phyloP scores from a whole-genome alignment of 2,888 invertebrate species.

The Parnassius apollo region DNA sequence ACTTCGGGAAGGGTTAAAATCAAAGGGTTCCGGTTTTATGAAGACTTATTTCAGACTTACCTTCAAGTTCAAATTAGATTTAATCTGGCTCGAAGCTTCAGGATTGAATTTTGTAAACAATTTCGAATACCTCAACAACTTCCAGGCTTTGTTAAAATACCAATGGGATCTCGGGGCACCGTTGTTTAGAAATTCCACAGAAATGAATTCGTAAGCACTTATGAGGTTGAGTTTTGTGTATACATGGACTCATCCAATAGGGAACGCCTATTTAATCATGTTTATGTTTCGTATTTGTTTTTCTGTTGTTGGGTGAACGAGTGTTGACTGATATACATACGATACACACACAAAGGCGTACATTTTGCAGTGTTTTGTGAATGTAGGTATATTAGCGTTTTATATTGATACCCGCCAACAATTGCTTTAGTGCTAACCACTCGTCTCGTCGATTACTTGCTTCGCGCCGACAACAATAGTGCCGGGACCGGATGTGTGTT shows the following conservation, averaged over 20 bases:
- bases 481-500: conserved; percentile 55
- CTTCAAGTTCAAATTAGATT: conserved; percentile 81
- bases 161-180: conserved; percentile 72
- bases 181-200: conserved; percentile 77
- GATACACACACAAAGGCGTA: no score
- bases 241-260: conserved; percentile 54
- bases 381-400: background rate
- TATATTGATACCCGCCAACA: conserved; percentile 16
- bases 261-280: conserved; percentile 58
- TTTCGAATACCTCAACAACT: conserved; percentile 79
- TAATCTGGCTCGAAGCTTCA: conserved; percentile 79
- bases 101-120: conserved; percentile 82
- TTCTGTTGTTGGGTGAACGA: background rate
- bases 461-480: conserved; percentile 44
- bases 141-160: conserved; percentile 79
- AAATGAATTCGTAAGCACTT: conserved; percentile 71
- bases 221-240: conserved; percentile 67
- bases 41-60: conserved; percentile 81
- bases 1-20: conserved; percentile 76
- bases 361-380: background rate
- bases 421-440: conserved; percentile 24
- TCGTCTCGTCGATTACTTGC: conserved; percentile 32
- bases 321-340: background rate
- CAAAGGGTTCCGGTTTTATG: conserved; percentile 81
- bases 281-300: conserved; percentile 43